Conservation (phyloP, 1,140 invertebrate genomes). For the Aphelinus atriplicis region DNA sequence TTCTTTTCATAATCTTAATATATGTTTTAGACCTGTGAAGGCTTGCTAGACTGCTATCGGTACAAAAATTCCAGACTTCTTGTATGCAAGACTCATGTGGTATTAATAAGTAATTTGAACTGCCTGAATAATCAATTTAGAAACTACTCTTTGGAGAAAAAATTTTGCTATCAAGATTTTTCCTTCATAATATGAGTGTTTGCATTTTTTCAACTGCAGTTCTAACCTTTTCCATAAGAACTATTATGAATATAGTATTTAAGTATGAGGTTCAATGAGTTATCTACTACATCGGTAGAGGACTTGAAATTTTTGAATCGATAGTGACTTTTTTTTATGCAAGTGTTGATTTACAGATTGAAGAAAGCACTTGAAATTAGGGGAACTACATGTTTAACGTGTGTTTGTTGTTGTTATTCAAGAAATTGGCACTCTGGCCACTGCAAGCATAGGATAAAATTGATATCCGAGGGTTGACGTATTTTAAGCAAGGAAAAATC, state of each 20-base stretch:
- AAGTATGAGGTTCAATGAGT: constrained; percentile 29
- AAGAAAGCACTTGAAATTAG: constrained; percentile 29
- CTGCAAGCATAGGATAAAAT: constrained; percentile 31
- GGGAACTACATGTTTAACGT: constrained; percentile 26
- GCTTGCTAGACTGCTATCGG: constrained; percentile 32
- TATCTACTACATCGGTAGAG: constrained; percentile 25
- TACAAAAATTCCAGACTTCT: constrained; percentile 34
- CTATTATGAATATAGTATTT: constrained; percentile 26
- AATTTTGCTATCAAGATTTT: background rate
- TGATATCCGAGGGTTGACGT: constrained; percentile 7
- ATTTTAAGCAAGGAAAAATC: constrained; percentile 19
- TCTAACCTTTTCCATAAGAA: constrained; percentile 14
- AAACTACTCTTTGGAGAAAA: constrained; percentile 27
- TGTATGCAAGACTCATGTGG: constrained; percentile 21
- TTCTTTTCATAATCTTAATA: constrained; percentile 13
- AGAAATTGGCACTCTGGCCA: constrained; percentile 34
- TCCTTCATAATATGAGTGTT: background rate
- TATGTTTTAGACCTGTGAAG: constrained; percentile 11
- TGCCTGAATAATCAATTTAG: constrained; percentile 35
- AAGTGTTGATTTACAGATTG: constrained; percentile 33
- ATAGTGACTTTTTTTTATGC: constrained; percentile 22
- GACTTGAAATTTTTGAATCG: constrained; percentile 33
- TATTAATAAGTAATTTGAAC: constrained; percentile 36
- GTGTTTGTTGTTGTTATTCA: constrained; percentile 35
- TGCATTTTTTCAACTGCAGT: constrained; percentile 30